Percentiles rank a stretch among this genome's conserved stretches.
These are phyloP conservation scores for Pogonocherus hispidulus DNA, from an alignment of 2,888 invertebrate genomes.

Conservation along the genomic window DNA sequence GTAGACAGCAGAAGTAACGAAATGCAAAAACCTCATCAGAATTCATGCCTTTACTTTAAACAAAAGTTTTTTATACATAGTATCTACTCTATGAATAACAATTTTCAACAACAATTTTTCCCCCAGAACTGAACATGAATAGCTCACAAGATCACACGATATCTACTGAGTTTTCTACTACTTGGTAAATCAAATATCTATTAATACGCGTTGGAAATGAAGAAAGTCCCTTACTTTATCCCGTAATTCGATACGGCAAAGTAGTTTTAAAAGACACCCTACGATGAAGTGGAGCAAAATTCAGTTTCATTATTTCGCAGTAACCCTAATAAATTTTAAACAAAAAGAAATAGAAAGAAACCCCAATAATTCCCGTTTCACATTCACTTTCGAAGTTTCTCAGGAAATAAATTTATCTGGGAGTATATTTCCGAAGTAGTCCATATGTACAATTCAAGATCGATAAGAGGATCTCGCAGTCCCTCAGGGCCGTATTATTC, in stretches of 20 bases:
- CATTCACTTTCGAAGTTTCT: slow-evolving; percentile 48
- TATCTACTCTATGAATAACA: no score
- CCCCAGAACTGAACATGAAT: no score
- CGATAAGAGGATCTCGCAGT: slow-evolving; percentile 54
- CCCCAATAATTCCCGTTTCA: slow-evolving; percentile 43
- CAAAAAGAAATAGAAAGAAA: slow-evolving; percentile 36
- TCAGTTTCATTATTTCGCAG: slow-evolving; percentile 23
- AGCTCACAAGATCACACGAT: no score
- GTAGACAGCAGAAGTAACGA: no score
- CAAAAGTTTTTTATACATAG: no score
- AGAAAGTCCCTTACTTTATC: not conserved
- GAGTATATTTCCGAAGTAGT: slow-evolving; percentile 40
- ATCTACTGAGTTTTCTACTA: no score
- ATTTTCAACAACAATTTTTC: no score
- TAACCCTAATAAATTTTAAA: slow-evolving; percentile 34
- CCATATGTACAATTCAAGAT: slow-evolving; percentile 46
- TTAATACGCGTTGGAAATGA: no score
- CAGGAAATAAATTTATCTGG: slow-evolving; percentile 49
- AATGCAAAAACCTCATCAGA: no score
- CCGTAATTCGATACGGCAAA: not conserved
- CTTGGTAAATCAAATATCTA: no score
- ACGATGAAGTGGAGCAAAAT: slow-evolving; percentile 16
- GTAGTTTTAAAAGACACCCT: slow-evolving; percentile 14
- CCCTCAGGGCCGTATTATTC: slow-evolving; percentile 58
- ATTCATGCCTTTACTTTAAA: no score